Evolutionary conservation across 2,797 vertebrate species (phyloP).

Genomic region (Orientallactaga sibirica): DNA sequence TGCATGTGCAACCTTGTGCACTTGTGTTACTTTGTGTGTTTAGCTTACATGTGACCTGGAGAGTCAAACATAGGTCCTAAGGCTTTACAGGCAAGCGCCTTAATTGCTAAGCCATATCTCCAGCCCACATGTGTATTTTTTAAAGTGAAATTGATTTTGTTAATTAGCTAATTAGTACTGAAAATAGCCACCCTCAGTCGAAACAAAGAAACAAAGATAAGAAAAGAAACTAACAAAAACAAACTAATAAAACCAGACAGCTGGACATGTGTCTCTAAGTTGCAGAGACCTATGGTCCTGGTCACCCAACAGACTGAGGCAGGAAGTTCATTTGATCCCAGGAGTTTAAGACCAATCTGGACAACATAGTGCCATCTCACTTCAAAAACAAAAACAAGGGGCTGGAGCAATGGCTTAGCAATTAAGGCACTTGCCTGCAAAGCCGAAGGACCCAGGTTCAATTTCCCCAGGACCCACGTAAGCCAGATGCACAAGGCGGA

Average conservation of each 20-base stretch:
- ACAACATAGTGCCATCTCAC: neutral
- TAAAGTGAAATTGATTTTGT: slow-evolving; percentile 47
- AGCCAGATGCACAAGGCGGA: too few relatives aligned
- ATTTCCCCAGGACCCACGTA: too few relatives aligned
- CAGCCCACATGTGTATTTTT: neutral
- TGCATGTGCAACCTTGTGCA: too few relatives aligned
- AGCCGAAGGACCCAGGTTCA: too few relatives aligned
- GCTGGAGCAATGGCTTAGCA: too few relatives aligned
- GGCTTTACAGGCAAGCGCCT: neutral
- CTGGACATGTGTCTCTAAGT: neutral
- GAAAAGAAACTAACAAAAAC: neutral
- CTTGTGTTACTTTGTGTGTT: too few relatives aligned
- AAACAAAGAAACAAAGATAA: neutral
- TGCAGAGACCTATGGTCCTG: neutral
- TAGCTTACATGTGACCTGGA: neutral
- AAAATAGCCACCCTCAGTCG: neutral
- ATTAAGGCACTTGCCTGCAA: too few relatives aligned
- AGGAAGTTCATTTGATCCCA: neutral
- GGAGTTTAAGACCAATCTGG: neutral
- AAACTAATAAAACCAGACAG: neutral
- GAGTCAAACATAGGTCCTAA: neutral
- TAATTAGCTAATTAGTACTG: slow-evolving; percentile 46
- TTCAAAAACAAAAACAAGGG: neutral
- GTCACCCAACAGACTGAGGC: neutral
- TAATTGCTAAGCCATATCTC: neutral